Evolutionary conservation across 2,888 invertebrate genomes (phyloP).

Genomic region (Oscheius sp.): DNA sequence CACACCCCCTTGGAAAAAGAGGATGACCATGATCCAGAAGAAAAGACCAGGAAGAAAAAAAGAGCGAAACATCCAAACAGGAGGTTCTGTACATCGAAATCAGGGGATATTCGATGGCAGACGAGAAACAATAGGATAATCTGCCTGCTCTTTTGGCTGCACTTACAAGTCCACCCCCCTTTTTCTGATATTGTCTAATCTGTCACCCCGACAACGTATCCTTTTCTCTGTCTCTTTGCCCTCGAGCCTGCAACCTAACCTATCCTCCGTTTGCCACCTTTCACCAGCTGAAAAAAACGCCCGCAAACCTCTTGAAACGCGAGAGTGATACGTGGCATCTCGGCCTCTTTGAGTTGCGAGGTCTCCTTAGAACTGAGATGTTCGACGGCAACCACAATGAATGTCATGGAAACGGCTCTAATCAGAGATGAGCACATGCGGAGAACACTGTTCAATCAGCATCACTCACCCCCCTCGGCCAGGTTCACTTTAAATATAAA

Average conservation of each 20-base stretch:
- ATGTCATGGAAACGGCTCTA: constrained; percentile 1
- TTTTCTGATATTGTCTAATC: too few relatives aligned
- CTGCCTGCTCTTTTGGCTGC: not conserved
- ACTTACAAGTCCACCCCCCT: too few relatives aligned
- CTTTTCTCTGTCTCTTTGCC: not conserved
- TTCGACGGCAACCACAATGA: not conserved
- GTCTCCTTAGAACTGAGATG: not conserved
- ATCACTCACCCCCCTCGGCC: too few relatives aligned
- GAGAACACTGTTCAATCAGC: too few relatives aligned
- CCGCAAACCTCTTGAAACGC: constrained; percentile 31
- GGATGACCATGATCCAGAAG: not conserved
- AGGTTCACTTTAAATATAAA: too few relatives aligned
- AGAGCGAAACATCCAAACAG: not conserved
- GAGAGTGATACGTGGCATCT: constrained; percentile 27
- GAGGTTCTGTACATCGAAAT: not conserved
- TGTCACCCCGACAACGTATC: not conserved
- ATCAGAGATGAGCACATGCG: too few relatives aligned
- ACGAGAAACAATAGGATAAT: too few relatives aligned
- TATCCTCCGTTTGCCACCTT: constrained; percentile 17
- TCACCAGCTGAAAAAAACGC: constrained; percentile 19
- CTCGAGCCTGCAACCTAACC: too few relatives aligned
- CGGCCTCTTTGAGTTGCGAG: constrained; percentile 8
- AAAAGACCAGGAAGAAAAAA: constrained; percentile 5
- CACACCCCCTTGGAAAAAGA: constrained; percentile 3
- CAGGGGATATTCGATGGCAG: too few relatives aligned